Conservation (phyloP, 1,140 invertebrate species). For the Drosophila parabipectinata region DNA sequence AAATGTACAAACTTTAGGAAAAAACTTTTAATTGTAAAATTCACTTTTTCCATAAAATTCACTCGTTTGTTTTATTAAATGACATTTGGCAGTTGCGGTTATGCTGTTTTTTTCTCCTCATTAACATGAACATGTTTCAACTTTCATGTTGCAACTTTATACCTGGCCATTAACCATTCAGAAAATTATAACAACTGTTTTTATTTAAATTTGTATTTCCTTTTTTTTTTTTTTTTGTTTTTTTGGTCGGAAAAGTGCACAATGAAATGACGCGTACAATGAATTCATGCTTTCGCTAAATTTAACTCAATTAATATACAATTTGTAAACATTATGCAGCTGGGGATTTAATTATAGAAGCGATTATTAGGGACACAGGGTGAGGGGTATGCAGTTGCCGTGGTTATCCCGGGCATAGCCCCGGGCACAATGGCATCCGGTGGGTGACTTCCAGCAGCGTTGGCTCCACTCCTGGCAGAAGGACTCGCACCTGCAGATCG, state of each 20-base stretch:
- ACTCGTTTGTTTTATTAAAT: background rate
- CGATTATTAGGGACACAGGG: constrained; percentile 15
- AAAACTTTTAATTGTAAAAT: too few species aligned
- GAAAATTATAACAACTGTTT: background rate
- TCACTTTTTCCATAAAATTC: background rate
- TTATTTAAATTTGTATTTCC: background rate
- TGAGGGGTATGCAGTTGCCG: constrained; percentile 19
- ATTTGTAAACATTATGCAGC: constrained; percentile 1
- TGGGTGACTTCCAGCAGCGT: constrained; percentile 30
- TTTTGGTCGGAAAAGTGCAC: constrained; percentile 2
- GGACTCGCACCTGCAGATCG: constrained; percentile 27
- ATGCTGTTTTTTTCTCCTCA: background rate
- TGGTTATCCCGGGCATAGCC: constrained; percentile 27
- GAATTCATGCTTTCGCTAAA: constrained; percentile 5
- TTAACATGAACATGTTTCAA: background rate
- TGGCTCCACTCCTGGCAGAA: constrained; percentile 19
- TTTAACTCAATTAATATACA: constrained; percentile 14
- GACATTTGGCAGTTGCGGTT: background rate
- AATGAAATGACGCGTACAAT: constrained; percentile 1
- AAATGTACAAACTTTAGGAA: background rate
- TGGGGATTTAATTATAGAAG: constrained; percentile 12
- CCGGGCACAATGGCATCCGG: constrained; percentile 31
- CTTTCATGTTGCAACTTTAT: background rate
- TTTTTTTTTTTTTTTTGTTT: constrained; percentile 3
- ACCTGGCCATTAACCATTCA: constrained; percentile 6